These are phyloP conservation scores for Rhodophaea formosa DNA, from an alignment of 2,888 invertebrate species.

Conservation along the genomic window DNA sequence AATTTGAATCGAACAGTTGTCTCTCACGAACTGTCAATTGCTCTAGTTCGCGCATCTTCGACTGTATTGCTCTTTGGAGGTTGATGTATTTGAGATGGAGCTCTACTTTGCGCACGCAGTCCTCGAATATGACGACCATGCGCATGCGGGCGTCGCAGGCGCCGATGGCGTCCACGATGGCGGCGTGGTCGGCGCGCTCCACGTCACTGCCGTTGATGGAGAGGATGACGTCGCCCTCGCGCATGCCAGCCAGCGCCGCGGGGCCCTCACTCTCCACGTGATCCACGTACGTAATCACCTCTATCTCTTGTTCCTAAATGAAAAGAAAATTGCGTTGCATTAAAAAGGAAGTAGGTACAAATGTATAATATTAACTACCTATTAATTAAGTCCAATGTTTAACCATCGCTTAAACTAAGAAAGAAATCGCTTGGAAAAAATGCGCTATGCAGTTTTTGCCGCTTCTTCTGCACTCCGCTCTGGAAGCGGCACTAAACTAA, in stretches of 20 bases:
- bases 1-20: conserved; percentile 91
- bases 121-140: conserved; percentile 98
- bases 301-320: conserved; percentile 90
- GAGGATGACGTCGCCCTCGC: conserved; percentile 97
- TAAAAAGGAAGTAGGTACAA: too few relatives aligned
- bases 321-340: neutral
- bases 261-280: conserved; percentile 96
- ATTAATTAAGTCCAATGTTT: too few relatives aligned
- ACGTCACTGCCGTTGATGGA: conserved; percentile 98
- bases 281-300: conserved; percentile 98
- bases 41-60: conserved; percentile 92
- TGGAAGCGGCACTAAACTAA: too few relatives aligned
- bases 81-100: conserved; percentile 96
- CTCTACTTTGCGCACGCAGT: conserved; percentile 96
- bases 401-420: too few relatives aligned
- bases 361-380: too few relatives aligned
- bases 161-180: conserved; percentile 95
- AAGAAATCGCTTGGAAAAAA: too few relatives aligned
- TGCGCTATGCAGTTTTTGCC: too few relatives aligned
- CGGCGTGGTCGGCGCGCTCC: conserved; percentile 96
- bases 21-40: conserved; percentile 90
- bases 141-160: conserved; percentile 94
- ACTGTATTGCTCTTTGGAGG: conserved; percentile 90
- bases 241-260: conserved; percentile 95
- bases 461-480: too few relatives aligned